These are phyloP conservation scores for Bettongia penicillata DNA, from an alignment of 2,113 vertebrate genomes.

Conservation along the genomic window DNA sequence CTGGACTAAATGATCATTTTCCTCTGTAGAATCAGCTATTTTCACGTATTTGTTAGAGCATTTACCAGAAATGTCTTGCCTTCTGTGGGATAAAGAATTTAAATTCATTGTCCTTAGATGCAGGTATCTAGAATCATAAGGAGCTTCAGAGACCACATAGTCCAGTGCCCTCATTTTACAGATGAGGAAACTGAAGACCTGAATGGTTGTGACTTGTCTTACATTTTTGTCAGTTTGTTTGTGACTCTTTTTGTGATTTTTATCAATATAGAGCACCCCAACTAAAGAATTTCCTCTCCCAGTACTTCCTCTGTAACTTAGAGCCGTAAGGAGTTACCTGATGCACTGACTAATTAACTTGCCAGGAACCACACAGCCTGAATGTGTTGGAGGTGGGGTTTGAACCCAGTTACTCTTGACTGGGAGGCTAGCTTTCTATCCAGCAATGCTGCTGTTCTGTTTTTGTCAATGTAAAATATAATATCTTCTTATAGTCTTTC, in stretches of 20 bases:
- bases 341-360: not conserved
- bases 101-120: not conserved
- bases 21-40: not conserved
- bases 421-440: not conserved
- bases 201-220: not conserved
- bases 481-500: not conserved
- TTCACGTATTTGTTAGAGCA: constrained; percentile 12
- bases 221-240: not conserved
- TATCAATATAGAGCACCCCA: not conserved
- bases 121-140: not conserved
- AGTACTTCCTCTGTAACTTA: not conserved
- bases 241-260: not conserved
- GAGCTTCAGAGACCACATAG: not conserved
- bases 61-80: not conserved
- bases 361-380: not conserved
- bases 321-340: not conserved
- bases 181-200: not conserved
- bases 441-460: not conserved
- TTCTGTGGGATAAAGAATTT: constrained; percentile 25
- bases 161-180: not conserved
- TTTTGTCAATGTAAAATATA: not conserved
- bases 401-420: not conserved
- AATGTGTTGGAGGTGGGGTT: not conserved
- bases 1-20: not conserved
- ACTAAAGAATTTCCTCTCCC: not conserved